A percentile compares a stretch with the other conserved stretches of the same genome.
phyloP scores from a whole-genome alignment of 2,888 invertebrate species.

The Allygus modestus region DNA sequence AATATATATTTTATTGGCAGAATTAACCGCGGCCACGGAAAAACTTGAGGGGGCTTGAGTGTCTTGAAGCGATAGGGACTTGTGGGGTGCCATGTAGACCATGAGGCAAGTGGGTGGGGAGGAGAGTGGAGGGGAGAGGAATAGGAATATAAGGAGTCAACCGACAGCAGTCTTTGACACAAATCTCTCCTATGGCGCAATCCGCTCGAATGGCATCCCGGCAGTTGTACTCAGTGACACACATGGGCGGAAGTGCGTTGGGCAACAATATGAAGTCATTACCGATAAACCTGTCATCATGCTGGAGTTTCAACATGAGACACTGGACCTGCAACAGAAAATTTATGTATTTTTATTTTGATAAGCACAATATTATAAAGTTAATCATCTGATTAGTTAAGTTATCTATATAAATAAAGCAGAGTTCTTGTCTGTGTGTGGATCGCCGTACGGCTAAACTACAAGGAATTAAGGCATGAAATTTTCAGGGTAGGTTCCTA shows the following conservation, averaged over 20 bases:
- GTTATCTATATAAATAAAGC: no score
- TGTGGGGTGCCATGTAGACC: not conserved
- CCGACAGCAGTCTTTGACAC: slow-evolving; percentile 27
- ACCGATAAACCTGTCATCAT: slow-evolving; percentile 7
- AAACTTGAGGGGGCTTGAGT: not conserved
- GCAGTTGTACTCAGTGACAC: slow-evolving; percentile 39
- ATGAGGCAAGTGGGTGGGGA: not conserved
- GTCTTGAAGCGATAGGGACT: not conserved
- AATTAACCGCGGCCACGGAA: not conserved
- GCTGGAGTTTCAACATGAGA: not conserved
- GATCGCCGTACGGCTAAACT: no score
- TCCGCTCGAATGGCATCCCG: not conserved
- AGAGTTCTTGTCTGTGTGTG: no score
- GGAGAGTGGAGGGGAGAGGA: not conserved
- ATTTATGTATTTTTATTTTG: not conserved
- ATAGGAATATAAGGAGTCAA: not conserved
- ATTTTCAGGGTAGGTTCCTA: no score
- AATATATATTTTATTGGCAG: not conserved
- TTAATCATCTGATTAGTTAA: no score
- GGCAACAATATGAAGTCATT: slow-evolving; percentile 31
- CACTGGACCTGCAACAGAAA: not conserved
- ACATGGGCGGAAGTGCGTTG: not conserved
- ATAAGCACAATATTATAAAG: no score
- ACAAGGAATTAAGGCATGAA: no score
- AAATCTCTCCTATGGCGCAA: slow-evolving; percentile 1